A percentile compares a stretch with the other conserved stretches of the same genome.
Evolutionary conservation across 2,113 vertebrate genomes (phyloP).

Genomic region (Ctenomys sociabilis): DNA sequence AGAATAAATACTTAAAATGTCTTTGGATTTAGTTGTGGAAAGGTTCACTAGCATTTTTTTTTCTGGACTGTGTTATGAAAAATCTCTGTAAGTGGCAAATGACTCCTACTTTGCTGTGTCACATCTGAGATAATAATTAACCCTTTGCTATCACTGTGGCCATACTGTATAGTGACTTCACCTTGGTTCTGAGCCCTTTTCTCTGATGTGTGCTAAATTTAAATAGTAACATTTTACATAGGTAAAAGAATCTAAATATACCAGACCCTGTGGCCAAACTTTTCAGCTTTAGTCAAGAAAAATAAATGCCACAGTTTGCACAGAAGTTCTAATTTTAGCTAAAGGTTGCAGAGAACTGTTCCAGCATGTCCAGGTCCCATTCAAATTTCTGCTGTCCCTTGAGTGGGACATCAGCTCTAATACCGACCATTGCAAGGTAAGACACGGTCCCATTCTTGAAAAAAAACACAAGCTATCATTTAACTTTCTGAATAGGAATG

Average conservation of each 20-base stretch:
- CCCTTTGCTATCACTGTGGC: not conserved
- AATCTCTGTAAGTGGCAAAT: not conserved
- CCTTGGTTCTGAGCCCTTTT: not conserved
- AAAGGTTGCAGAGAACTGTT: not conserved
- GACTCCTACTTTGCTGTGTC: not conserved
- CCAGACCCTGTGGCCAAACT: not conserved
- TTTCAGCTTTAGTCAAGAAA: not conserved
- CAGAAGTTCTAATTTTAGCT: not conserved
- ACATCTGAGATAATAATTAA: not conserved
- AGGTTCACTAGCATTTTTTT: not conserved
- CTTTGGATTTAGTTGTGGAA: conserved; percentile 8
- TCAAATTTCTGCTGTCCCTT: conserved; percentile 9
- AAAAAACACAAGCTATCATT: not conserved
- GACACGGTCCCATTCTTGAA: not conserved
- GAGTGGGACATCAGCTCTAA: not conserved
- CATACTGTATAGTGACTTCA: not conserved
- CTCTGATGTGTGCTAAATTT: not conserved
- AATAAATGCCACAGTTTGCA: not conserved
- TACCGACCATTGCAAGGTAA: not conserved
- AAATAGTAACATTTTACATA: not conserved
- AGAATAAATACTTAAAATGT: conserved; percentile 42
- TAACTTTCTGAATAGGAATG: not conserved
- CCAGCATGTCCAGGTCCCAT: not conserved
- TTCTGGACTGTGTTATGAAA: not conserved
- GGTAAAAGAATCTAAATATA: not conserved